Base-by-base conservation (phyloP, 35 echinoderm and acorn worm genomes). In the Hemicentrotus pulcherrimus region DNA sequence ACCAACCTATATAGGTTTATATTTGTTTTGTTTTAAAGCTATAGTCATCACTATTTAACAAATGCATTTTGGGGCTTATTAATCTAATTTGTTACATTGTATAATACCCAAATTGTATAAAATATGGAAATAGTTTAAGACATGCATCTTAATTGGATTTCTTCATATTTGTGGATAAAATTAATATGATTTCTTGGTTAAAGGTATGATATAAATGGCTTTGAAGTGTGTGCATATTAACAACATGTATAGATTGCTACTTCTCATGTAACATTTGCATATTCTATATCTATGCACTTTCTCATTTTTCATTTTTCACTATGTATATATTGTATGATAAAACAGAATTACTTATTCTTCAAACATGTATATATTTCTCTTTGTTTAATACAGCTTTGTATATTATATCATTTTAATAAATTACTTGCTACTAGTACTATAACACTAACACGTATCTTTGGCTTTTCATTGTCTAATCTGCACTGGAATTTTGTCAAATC, bases 331-430 rank as follows among this genome's bases (percentile, higher is more conserved):
- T 78, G 65, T 78, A 78, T 78, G 65, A 78, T 78, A 78, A 55
- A 78, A 78, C 65, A 28, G 61, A 71, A 59, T 10, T 28, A 4
- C 28, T 78, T 28, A 28, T 78, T 8, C 28, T n/a, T 78, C 4
- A 78, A 78, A 78, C 28, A 6, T 78, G 28, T 78, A 78, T 78
- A 78, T 78, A 78, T 78, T 28, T 78, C 65, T 78, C 19, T 78
- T 78, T 78, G 65, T n/a, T 78, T 28, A 28, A 78, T 28, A 30
- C 4, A 28, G 65, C 65, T 78, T 22, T 78, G 65, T 78, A 78
- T 78, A 78, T 78, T 78, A n/a, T 78, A 78, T 78, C 65, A 78
- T 78, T 78, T 78, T n/a, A 78, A 78, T 78, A 78, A 78, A 78
- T 28, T 28, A 78, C 61, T 71, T 71, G 61, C 61, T 71, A 5